phyloP scores from a whole-genome alignment of 2,888 invertebrate genomes.

The Caenorhabditis doughertyi region DNA sequence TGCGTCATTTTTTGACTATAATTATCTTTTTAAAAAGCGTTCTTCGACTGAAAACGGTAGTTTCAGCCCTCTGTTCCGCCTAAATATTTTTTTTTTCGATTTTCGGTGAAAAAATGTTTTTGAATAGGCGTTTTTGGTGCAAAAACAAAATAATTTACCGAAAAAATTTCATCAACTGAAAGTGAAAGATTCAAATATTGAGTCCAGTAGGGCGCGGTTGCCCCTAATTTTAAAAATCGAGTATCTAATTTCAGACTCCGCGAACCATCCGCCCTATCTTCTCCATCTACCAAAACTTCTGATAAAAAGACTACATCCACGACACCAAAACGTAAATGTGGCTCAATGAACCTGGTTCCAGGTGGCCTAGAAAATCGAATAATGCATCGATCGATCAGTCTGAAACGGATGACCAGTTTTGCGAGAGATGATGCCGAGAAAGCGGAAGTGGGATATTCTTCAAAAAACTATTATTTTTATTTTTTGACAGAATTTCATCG shows the following conservation, averaged over 20 bases:
- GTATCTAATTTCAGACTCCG: neutral
- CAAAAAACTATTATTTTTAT: neutral
- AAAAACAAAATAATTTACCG: no score
- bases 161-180: no score
- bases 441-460: neutral
- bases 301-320: neutral
- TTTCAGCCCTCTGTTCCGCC: no score
- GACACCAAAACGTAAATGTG: neutral
- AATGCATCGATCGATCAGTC: constrained; percentile 44
- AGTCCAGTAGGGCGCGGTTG: no score
- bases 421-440: constrained; percentile 51
- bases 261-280: neutral
- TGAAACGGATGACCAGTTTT: constrained; percentile 58
- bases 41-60: no score
- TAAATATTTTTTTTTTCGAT: no score
- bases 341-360: constrained; percentile 22
- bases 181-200: no score
- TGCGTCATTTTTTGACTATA: no score
- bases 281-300: constrained; percentile 17
- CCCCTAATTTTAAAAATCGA: no score
- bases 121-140: no score
- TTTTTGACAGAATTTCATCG: constrained; percentile 12
- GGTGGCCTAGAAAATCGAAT: constrained; percentile 36
- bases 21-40: no score
- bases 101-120: no score